Conservation (phyloP, 1,140 invertebrate species). For the Neodiprion pinetum region DNA sequence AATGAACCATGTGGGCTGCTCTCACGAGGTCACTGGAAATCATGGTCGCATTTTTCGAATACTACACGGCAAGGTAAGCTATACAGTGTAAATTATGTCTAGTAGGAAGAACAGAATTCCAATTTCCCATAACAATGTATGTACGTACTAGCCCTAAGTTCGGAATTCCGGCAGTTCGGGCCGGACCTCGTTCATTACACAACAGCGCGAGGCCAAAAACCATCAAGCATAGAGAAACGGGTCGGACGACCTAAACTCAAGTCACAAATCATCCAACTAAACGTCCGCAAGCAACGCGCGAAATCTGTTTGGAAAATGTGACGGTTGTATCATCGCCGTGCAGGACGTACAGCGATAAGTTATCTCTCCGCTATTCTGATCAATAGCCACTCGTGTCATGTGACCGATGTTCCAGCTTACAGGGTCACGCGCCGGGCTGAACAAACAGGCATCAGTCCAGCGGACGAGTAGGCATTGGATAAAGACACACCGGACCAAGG, state of each 20-base stretch:
- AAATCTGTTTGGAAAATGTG: too few relatives aligned
- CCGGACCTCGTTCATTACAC: neutral
- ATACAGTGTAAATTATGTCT: neutral
- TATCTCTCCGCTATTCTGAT: too few relatives aligned
- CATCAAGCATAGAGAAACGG: neutral
- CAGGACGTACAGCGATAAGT: too few relatives aligned
- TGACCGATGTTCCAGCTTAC: too few relatives aligned
- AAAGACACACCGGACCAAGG: too few relatives aligned
- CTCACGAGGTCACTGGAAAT: conserved; percentile 79
- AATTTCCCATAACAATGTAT: neutral
- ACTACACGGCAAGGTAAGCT: conserved; percentile 76
- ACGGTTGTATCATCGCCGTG: too few relatives aligned
- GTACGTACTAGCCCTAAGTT: too few relatives aligned
- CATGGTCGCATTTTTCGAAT: conserved; percentile 80
- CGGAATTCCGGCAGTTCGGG: too few relatives aligned
- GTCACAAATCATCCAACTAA: neutral
- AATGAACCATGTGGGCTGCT: conserved; percentile 74
- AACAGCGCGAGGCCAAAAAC: neutral
- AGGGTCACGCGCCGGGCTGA: too few relatives aligned
- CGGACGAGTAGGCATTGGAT: too few relatives aligned
- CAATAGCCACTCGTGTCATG: too few relatives aligned
- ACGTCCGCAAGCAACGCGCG: neutral
- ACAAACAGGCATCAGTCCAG: too few relatives aligned
- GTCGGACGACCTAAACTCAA: neutral
- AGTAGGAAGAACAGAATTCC: neutral